These are phyloP conservation scores for Ploceus nigricollis DNA, from an alignment of 2,113 vertebrate genomes.

Conservation along the genomic window DNA sequence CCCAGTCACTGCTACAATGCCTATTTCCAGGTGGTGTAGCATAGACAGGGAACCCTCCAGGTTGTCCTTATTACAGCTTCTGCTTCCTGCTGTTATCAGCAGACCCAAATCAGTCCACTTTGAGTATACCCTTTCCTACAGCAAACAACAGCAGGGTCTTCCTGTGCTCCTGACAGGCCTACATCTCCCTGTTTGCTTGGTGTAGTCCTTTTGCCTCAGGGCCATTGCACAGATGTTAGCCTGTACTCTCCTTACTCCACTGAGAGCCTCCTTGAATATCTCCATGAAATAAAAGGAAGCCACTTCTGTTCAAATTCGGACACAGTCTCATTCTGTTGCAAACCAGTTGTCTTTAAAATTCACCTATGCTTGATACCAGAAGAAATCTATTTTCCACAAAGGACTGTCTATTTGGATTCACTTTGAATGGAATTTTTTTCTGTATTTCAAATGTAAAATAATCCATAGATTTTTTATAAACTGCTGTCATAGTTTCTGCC, in stretches of 20 bases:
- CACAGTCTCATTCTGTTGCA: not conserved
- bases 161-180: not conserved
- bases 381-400: not conserved
- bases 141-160: not conserved
- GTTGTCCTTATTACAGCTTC: not conserved
- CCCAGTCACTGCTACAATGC: not conserved
- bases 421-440: not conserved
- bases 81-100: not conserved
- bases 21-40: not conserved
- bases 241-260: not conserved
- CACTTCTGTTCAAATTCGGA: not conserved
- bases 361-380: not conserved
- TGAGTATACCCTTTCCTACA: not conserved
- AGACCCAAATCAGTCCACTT: not conserved
- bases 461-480: constrained; percentile 16
- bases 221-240: not conserved
- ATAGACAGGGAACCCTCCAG: not conserved
- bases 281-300: not conserved
- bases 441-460: not conserved
- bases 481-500: not conserved
- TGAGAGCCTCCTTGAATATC: not conserved
- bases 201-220: not conserved
- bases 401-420: not conserved
- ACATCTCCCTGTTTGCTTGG: not conserved
- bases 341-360: not conserved